Evolutionary conservation across 2,797 vertebrate species (phyloP).

Genomic region (Crocidura indochinensis): DNA sequence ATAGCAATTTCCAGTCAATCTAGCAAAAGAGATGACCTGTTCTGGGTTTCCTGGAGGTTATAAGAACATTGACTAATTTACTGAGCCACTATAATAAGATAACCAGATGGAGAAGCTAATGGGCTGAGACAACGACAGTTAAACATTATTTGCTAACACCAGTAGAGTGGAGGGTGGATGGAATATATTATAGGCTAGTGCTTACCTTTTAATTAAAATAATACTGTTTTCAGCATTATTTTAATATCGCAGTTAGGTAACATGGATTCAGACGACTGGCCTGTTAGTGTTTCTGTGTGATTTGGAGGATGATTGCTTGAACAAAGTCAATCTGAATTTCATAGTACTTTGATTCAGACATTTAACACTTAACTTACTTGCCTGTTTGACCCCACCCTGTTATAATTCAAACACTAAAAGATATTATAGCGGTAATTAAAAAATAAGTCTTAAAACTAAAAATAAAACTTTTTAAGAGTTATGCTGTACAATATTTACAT

Average conservation of each 20-base stretch:
- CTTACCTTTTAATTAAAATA: conserved; percentile 84
- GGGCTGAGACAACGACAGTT: conserved; percentile 78
- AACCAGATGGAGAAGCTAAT: conserved; percentile 84
- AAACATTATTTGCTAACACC: conserved; percentile 77
- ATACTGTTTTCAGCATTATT: conserved; percentile 80
- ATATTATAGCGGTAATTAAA: not conserved
- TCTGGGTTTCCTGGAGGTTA: conserved; percentile 82
- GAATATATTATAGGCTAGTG: conserved; percentile 54
- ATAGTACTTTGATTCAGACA: not conserved
- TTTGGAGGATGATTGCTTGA: conserved; percentile 34
- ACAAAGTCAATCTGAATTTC: conserved; percentile 37
- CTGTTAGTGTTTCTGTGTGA: not conserved
- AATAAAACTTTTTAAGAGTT: conserved; percentile 6
- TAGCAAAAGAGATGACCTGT: conserved; percentile 80
- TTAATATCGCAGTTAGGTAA: conserved; percentile 58
- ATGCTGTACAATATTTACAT: not conserved
- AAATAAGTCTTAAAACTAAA: conserved; percentile 35
- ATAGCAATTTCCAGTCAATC: conserved; percentile 84
- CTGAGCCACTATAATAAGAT: conserved; percentile 82
- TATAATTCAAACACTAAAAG: conserved; percentile 27
- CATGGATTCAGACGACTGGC: not conserved
- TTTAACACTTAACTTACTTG: conserved; percentile 7
- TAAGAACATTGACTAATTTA: conserved; percentile 82
- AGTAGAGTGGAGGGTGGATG: not conserved
- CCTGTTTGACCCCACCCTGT: not conserved